phyloP scores from a whole-genome alignment of 2,888 invertebrate species.

The Diaphora mendica region DNA sequence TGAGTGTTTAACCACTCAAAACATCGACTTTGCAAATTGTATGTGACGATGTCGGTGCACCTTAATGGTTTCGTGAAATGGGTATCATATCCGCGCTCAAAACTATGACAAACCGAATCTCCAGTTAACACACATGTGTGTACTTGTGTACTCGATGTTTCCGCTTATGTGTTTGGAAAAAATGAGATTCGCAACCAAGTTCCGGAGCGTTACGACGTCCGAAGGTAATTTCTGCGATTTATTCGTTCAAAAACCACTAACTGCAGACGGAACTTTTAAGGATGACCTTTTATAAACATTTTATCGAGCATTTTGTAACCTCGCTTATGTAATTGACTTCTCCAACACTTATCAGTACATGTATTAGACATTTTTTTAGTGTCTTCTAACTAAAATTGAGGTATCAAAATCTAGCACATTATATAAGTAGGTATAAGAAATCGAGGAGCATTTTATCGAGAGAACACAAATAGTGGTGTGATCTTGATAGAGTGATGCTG shows the following conservation, averaged over 20 bases:
- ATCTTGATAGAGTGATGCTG: constrained; percentile 33
- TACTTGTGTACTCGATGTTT: constrained; percentile 17
- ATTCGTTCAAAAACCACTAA: constrained; percentile 32
- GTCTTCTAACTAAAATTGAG: constrained; percentile 17
- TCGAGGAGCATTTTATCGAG: constrained; percentile 24
- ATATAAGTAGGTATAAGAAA: constrained; percentile 24
- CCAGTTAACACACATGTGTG: constrained; percentile 24
- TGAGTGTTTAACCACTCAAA: constrained; percentile 30
- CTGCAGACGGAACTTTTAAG: constrained; percentile 40
- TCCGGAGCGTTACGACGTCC: constrained; percentile 41
- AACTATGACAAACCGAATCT: constrained; percentile 27
- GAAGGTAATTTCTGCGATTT: constrained; percentile 36
- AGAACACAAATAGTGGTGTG: constrained; percentile 23
- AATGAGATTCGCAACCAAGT: constrained; percentile 33
- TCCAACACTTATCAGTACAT: constrained; percentile 13
- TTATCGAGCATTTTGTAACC: constrained; percentile 33
- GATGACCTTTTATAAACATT: constrained; percentile 38
- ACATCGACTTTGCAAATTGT: constrained; percentile 58
- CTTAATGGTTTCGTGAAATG: constrained; percentile 65
- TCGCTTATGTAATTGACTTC: constrained; percentile 32
- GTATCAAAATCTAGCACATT: constrained; percentile 23
- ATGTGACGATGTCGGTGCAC: constrained; percentile 52
- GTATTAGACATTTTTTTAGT: background rate
- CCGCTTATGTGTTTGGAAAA: constrained; percentile 32
- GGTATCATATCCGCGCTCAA: constrained; percentile 43